phyloP scores from a whole-genome alignment of 2,797 vertebrate genomes.

The Streptopelia turtur region DNA sequence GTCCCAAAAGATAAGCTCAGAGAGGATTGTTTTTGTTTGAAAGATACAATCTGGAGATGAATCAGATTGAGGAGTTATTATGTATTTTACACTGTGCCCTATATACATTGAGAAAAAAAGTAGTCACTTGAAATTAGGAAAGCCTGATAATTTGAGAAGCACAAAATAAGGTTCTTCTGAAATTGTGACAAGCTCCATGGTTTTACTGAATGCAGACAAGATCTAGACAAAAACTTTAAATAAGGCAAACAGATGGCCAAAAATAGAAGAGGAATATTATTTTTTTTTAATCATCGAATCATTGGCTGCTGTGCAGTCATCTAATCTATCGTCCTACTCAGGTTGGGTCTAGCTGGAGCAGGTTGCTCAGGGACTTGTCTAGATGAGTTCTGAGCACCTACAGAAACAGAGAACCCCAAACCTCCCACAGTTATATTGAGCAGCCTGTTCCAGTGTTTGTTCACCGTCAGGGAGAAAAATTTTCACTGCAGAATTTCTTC shows the following conservation, averaged over 20 bases:
- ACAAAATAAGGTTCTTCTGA: not conserved
- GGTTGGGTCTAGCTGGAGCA: not conserved
- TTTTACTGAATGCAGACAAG: not conserved
- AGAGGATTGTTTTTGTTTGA: not conserved
- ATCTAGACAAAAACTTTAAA: not conserved
- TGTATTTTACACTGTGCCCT: not conserved
- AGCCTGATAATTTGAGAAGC: not conserved
- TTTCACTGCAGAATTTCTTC: not conserved
- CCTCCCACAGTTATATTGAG: not conserved
- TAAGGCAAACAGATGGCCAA: not conserved
- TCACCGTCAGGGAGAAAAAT: not conserved
- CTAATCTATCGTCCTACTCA: not conserved
- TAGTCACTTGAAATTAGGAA: not conserved
- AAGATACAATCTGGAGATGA: not conserved
- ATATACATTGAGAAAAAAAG: not conserved
- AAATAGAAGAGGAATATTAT: not conserved
- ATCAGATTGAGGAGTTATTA: not conserved
- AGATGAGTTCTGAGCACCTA: not conserved
- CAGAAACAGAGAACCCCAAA: not conserved
- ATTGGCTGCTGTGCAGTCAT: not conserved
- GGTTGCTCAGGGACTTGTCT: not conserved
- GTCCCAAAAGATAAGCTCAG: not conserved
- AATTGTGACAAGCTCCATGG: not conserved
- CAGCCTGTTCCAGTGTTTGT: not conserved
- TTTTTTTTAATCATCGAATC: not conserved